Percentiles rank a stretch among this genome's conserved stretches.
phyloP scores from a whole-genome alignment of 2,797 vertebrate species.

The Xyrichtys novacula region DNA sequence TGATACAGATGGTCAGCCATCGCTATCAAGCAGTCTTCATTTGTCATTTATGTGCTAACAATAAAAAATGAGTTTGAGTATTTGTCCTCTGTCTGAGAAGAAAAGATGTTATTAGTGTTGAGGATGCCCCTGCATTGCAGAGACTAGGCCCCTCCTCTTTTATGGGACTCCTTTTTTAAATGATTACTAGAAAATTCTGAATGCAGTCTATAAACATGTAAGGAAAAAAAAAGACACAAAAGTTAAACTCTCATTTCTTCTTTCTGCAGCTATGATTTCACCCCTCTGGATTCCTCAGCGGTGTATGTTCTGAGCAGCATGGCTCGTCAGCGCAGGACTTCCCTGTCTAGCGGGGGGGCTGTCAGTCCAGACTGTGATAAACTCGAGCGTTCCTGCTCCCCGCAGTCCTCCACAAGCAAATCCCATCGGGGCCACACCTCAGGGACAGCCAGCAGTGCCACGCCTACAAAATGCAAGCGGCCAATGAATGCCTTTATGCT shows the following conservation, averaged over 20 bases:
- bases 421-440: conserved; percentile 92
- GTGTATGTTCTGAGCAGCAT: conserved; percentile 99
- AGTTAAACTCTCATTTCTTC: background rate
- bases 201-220: no score
- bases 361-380: conserved; percentile 92
- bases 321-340: conserved; percentile 97
- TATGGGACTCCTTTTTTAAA: no score
- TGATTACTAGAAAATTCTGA: no score
- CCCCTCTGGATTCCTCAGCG: conserved; percentile 97
- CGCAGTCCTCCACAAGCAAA: conserved; percentile 89
- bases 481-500: conserved; percentile 99
- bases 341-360: conserved; percentile 91
- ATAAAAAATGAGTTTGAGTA: no score
- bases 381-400: conserved; percentile 86
- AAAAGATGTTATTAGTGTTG: no score
- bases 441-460: conserved; percentile 91
- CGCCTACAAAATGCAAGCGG: conserved; percentile 98
- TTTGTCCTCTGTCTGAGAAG: no score
- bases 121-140: no score
- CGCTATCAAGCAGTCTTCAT: no score
- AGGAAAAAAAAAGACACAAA: no score
- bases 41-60: no score
- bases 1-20: no score
- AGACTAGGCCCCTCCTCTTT: no score
- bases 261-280: conserved; percentile 93